phyloP scores from a whole-genome alignment of 2,797 vertebrate genomes.

The Sylvilagus floridanus region DNA sequence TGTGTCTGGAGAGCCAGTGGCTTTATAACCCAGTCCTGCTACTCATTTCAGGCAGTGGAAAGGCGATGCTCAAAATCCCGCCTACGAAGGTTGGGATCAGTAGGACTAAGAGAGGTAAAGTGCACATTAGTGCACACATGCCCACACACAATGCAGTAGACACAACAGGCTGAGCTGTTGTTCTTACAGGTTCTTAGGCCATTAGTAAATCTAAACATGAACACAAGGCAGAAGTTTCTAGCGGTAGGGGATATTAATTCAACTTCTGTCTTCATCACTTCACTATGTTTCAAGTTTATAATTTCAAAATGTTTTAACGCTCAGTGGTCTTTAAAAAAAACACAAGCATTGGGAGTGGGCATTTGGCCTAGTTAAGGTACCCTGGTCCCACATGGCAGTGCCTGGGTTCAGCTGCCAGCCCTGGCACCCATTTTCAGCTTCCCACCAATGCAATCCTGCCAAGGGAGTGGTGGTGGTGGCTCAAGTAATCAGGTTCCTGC shows the following conservation, averaged over 20 bases:
- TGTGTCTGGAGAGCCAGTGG: no score
- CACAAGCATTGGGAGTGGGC: no score
- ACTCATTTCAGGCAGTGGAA: background rate
- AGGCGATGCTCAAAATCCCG: background rate
- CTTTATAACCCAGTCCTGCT: background rate
- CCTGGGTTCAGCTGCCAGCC: no score
- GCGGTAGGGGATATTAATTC: background rate
- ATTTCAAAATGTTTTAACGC: conserved; percentile 12
- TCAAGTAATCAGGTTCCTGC: no score
- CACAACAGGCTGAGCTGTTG: background rate
- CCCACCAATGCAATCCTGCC: no score
- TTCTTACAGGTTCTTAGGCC: background rate
- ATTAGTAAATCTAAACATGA: background rate
- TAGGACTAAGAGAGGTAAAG: background rate
- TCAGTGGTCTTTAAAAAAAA: background rate
- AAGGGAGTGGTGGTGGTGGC: no score
- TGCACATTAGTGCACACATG: fast-evolving
- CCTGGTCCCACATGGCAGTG: no score
- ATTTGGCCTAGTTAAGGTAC: no score
- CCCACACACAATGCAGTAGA: background rate
- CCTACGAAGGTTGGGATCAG: background rate
- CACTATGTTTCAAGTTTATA: background rate
- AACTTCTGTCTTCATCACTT: background rate
- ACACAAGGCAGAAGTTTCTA: background rate
- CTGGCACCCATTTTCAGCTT: no score